Base-by-base conservation (phyloP, 1,140 invertebrate genomes). In the Harlomillsia oculata region DNA sequence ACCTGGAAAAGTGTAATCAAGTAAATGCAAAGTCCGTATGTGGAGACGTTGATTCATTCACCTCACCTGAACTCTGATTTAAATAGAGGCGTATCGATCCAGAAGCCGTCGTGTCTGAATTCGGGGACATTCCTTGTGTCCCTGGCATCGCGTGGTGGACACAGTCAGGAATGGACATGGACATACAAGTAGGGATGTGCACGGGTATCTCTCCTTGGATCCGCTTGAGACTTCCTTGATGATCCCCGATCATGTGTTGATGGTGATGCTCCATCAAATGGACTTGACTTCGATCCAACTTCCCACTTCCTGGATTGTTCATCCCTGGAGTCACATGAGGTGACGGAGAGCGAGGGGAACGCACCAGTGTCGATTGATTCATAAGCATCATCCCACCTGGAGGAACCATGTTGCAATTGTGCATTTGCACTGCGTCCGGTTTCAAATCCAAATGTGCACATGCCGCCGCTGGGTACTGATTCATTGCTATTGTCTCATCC, bases 41-140 rank as follows among this genome's bases (percentile, higher is more conserved):
- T 20, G 11, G 21, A 41, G 21, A 8, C 25, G 16, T 41, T 16
- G n/a, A 20, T 23, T 16, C 9, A 40, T 8, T 18, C 13, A 25
- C 25, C 20, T 16, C 14, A 45, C 52, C 61, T 49, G 59, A 55
- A 59, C 30, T 43, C 34, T 64, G 63, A 40, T 64, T 64, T 56
- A 64, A 54, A 37, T 59, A 64, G 6, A 64, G 55, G 3, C 59
- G 56, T 29, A 64, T 64, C 8, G 63, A 58, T 51, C 39, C 26
- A 13, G 32, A 25, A 13, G 25, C n/a, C 5, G 49, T 21, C 0
- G 41, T 5, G 46, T 34, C 48, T 14, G n/a, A 25, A 26, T 44
- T 49, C 18, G 46, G 34, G 26, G 30, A 16, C 9, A 21, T 23
- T 1, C 14, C 5, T 21, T 9, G n/a, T 16, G 46, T 26, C 14